phyloP scores from a whole-genome alignment of 2,888 invertebrate species.

The Tiphia femorata region DNA sequence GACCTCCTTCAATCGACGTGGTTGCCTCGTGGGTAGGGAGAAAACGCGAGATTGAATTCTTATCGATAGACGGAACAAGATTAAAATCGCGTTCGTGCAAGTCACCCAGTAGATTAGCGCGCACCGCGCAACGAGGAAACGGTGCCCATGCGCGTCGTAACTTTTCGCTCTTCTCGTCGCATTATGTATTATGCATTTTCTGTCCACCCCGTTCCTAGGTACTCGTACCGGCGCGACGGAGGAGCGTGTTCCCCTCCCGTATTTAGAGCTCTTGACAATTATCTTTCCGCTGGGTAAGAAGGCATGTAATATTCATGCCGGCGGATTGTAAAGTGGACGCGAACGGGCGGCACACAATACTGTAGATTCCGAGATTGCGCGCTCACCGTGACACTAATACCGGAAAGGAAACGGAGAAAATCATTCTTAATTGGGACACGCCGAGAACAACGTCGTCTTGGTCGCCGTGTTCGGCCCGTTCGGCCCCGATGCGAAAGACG shows the following conservation, averaged over 20 bases:
- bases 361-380: slow-evolving; percentile 67
- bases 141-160: slow-evolving; percentile 50
- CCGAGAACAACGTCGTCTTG: slow-evolving; percentile 54
- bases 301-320: slow-evolving; percentile 68
- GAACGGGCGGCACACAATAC: slow-evolving; percentile 58
- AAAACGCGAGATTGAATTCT: too few relatives aligned
- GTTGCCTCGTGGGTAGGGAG: too few relatives aligned
- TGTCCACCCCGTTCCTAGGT: too few relatives aligned
- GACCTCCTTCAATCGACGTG: too few relatives aligned
- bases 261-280: slow-evolving; percentile 68
- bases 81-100: neutral
- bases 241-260: slow-evolving; percentile 54
- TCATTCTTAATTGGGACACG: slow-evolving; percentile 65
- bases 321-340: slow-evolving; percentile 54
- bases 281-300: slow-evolving; percentile 68
- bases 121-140: slow-evolving; percentile 17
- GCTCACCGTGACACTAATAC: slow-evolving; percentile 67
- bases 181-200: slow-evolving; percentile 64
- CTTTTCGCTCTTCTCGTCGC: slow-evolving; percentile 60
- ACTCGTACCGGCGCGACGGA: too few relatives aligned
- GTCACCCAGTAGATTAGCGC: slow-evolving; percentile 32
- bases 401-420: slow-evolving; percentile 65
- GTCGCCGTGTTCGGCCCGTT: slow-evolving; percentile 26
- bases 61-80: too few relatives aligned
- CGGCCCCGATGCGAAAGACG: too few relatives aligned